Conservation (phyloP, 35 echinoderm and acorn worm genomes). For the Diadema setosum region DNA sequence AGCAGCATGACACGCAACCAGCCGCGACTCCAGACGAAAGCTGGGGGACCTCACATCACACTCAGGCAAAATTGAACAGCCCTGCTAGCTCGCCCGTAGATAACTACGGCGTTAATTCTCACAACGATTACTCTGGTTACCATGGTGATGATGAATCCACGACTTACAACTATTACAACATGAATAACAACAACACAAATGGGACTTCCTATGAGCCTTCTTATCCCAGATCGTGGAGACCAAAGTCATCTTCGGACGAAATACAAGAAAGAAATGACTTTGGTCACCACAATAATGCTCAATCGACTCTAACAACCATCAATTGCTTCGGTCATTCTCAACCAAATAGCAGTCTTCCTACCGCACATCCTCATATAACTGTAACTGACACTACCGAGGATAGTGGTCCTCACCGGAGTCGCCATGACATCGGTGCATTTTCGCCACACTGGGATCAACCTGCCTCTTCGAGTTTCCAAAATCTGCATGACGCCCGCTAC, state of each 20-base stretch:
- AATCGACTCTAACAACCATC: no score
- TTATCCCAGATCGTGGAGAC: no score
- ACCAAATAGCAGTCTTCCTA: no score
- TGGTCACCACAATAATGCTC: no score
- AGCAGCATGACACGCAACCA: no score
- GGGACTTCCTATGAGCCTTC: no score
- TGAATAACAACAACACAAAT: background rate
- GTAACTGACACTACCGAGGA: conserved; percentile 23
- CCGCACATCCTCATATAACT: background rate
- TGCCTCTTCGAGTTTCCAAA: background rate
- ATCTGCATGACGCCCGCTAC: background rate
- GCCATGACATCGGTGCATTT: background rate
- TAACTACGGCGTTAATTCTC: background rate
- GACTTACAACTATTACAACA: background rate
- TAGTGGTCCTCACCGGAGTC: background rate
- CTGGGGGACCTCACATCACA: background rate
- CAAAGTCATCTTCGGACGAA: no score
- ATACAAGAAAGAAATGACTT: no score
- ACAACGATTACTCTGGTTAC: background rate
- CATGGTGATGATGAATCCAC: conserved; percentile 11
- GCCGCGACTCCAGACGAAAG: background rate
- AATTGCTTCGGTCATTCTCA: no score
- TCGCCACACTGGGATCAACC: conserved; percentile 14
- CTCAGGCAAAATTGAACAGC: background rate
- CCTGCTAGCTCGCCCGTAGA: background rate